Percentiles rank a stretch among this genome's conserved stretches.
These are phyloP conservation scores for Urocitellus parryii DNA, from an alignment of 2,113 vertebrate genomes.

Conservation along the genomic window DNA sequence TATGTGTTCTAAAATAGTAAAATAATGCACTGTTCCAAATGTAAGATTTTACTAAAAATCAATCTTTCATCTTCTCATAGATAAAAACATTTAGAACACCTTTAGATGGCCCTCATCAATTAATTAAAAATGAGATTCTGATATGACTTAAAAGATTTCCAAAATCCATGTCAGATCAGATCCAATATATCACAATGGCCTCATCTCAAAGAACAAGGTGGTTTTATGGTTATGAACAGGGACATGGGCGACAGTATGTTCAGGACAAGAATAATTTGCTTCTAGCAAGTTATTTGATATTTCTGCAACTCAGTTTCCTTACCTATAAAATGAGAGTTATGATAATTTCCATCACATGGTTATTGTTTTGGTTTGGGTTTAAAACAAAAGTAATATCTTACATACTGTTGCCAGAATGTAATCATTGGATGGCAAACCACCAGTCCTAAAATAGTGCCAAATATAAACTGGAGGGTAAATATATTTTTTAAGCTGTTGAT, in stretches of 20 bases:
- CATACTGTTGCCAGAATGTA: neutral
- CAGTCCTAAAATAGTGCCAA: neutral
- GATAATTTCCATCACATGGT: neutral
- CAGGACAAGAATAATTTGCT: neutral
- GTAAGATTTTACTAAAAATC: conserved; percentile 10
- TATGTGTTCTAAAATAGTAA: neutral
- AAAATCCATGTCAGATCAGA: neutral
- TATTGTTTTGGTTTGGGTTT: neutral
- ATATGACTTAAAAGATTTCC: neutral
- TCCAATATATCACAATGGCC: neutral
- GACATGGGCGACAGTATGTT: neutral
- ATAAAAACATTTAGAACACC: neutral
- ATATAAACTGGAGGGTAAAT: neutral
- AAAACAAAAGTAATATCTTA: neutral
- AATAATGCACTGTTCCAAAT: neutral
- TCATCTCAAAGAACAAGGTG: neutral
- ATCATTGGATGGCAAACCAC: neutral
- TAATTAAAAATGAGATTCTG: conserved; percentile 1
- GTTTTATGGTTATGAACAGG: neutral
- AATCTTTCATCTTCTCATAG: neutral
- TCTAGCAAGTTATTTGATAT: neutral
- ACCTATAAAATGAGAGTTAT: neutral
- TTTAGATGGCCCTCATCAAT: neutral
- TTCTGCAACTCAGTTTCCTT: neutral
- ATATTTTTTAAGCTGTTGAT: neutral